Percentiles rank a stretch among this genome's conserved stretches.
Evolutionary conservation across 1,140 invertebrate species (phyloP).

Genomic region (Thaumatotibia leucotreta): DNA sequence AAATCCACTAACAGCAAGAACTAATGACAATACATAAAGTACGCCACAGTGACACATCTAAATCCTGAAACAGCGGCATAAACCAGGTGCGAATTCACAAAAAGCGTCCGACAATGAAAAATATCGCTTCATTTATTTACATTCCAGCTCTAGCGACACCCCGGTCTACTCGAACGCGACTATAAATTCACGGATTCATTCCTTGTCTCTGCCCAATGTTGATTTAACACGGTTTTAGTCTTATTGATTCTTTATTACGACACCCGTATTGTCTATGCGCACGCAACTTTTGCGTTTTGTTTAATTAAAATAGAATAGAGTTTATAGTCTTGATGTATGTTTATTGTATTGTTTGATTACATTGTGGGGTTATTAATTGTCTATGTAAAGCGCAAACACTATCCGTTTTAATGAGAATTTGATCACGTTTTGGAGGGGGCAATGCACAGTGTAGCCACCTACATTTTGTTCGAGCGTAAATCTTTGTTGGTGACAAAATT

Average conservation of each 20-base stretch:
- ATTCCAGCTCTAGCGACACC: slow-evolving; percentile 44
- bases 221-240: slow-evolving; percentile 75
- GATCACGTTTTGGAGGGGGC: neutral
- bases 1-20: neutral
- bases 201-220: slow-evolving; percentile 74
- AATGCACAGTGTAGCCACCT: too few relatives aligned
- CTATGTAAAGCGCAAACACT: neutral
- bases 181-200: slow-evolving; percentile 73
- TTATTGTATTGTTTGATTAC: slow-evolving; percentile 22
- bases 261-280: slow-evolving; percentile 64
- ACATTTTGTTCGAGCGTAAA: neutral
- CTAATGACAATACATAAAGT: slow-evolving; percentile 1
- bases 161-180: slow-evolving; percentile 47
- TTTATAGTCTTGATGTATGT: slow-evolving; percentile 44
- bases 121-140: slow-evolving; percentile 47
- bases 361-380: neutral
- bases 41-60: neutral
- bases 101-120: slow-evolving; percentile 48
- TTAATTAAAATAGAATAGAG: slow-evolving; percentile 65
- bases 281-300: slow-evolving; percentile 50
- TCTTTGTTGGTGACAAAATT: neutral
- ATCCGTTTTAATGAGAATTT: neutral
- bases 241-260: slow-evolving; percentile 75
- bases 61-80: slow-evolving; percentile 5
- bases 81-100: slow-evolving; percentile 10